These are phyloP conservation scores for Cyphomyrus discorhynchus DNA, from an alignment of 2,113 vertebrate genomes.

Conservation along the genomic window DNA sequence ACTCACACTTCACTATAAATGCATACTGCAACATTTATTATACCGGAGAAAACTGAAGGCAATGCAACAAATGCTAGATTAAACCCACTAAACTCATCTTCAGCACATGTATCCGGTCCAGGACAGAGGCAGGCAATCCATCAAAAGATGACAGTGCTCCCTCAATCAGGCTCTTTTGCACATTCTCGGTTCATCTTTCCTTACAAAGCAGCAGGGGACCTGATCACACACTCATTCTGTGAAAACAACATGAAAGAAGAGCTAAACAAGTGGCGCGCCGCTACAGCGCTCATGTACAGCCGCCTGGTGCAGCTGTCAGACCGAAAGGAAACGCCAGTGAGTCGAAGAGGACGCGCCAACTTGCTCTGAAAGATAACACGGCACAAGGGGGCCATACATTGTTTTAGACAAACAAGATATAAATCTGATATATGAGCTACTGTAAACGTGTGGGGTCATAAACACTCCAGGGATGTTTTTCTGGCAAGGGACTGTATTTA, in stretches of 20 bases:
- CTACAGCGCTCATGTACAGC: not conserved
- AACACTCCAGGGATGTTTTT: conserved; percentile 6
- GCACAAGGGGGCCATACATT: not conserved
- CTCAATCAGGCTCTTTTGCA: not conserved
- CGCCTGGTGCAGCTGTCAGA: not conserved
- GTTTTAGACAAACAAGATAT: not conserved
- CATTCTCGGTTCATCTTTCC: not conserved
- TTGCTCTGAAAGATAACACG: not conserved
- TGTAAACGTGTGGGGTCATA: not conserved
- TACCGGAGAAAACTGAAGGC: not conserved
- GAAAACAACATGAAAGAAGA: not conserved
- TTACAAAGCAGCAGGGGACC: not conserved
- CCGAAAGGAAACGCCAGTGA: not conserved
- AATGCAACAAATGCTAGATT: not conserved
- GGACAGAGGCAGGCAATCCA: not conserved
- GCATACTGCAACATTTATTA: not conserved
- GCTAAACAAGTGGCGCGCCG: not conserved
- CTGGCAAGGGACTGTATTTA: not conserved
- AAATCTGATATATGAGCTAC: conserved; percentile 6
- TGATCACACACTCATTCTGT: not conserved
- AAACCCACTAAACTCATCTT: not conserved
- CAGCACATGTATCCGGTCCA: not conserved
- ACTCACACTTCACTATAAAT: not conserved
- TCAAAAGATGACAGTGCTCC: not conserved
- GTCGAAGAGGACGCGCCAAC: not conserved